Percentiles rank a stretch among this genome's conserved stretches.
phyloP scores from a whole-genome alignment of 2,888 invertebrate genomes.

The Netelia virgata region DNA sequence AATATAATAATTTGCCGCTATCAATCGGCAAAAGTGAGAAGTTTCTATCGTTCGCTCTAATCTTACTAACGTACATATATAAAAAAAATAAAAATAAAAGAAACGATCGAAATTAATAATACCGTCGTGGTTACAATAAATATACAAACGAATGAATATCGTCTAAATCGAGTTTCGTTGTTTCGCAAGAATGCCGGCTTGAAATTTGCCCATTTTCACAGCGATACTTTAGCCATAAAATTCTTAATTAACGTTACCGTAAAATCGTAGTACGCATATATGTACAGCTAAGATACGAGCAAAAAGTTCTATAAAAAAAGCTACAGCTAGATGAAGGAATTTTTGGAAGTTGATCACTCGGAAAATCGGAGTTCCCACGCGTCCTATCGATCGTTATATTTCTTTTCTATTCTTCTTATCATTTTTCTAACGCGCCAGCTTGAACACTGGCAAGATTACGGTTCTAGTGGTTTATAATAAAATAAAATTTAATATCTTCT shows the following conservation, averaged over 20 bases:
- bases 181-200: conserved; percentile 43
- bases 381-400: not conserved
- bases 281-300: conserved; percentile 71
- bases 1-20: conserved; percentile 33
- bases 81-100: conserved; percentile 1
- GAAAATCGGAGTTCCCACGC: conserved; percentile 27
- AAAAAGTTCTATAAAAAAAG: conserved; percentile 77
- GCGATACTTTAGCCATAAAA: conserved; percentile 25
- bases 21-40: conserved; percentile 26
- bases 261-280: conserved; percentile 62
- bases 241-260: conserved; percentile 37
- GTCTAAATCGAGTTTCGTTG: conserved; percentile 62
- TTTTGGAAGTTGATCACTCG: conserved; percentile 62
- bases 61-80: conserved; percentile 6
- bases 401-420: not conserved
- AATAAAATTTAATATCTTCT: conserved; percentile 73
- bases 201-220: conserved; percentile 24
- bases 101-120: conserved; percentile 56
- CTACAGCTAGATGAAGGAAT: conserved; percentile 57
- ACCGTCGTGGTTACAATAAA: conserved; percentile 57
- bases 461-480: conserved; percentile 68
- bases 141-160: conserved; percentile 43
- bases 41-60: not conserved
- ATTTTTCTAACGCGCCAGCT: conserved; percentile 21
- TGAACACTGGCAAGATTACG: conserved; percentile 67